Evolutionary conservation across 1,140 invertebrate genomes (phyloP).

Genomic region (Dysdera silvatica): DNA sequence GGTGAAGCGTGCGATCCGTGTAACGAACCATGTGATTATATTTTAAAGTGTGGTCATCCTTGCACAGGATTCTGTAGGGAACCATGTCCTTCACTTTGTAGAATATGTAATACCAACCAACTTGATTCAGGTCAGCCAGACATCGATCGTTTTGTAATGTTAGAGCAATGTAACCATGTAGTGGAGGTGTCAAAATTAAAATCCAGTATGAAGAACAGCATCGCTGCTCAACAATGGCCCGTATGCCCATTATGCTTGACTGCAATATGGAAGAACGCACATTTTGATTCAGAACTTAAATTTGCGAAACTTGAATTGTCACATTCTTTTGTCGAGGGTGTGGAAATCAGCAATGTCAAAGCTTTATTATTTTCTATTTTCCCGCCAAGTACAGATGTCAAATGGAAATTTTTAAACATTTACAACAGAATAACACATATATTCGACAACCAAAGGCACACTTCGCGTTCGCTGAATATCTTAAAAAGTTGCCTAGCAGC

Average conservation of each 20-base stretch:
- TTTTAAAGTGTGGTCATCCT: constrained; percentile 51
- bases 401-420: neutral
- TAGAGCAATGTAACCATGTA: constrained; percentile 57
- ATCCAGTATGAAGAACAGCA: constrained; percentile 44
- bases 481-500: constrained; percentile 1
- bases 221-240: constrained; percentile 28
- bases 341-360: neutral
- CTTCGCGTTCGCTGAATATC: neutral
- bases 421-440: neutral
- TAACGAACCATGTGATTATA: constrained; percentile 17
- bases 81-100: constrained; percentile 10
- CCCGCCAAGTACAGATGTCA: neutral
- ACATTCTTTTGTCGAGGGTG: neutral
- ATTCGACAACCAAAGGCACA: neutral
- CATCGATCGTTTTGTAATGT: constrained; percentile 46
- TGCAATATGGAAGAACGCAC: neutral
- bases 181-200: constrained; percentile 54
- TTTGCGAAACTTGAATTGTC: neutral
- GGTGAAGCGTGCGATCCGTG: constrained; percentile 34
- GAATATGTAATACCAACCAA: neutral
- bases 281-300: constrained; percentile 1
- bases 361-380: neutral
- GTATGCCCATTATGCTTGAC: constrained; percentile 1
- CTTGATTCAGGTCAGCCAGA: constrained; percentile 42
- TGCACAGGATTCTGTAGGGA: constrained; percentile 40